These are phyloP conservation scores for Drosophila mimetica DNA, from an alignment of 2,888 invertebrate genomes.

Conservation along the genomic window DNA sequence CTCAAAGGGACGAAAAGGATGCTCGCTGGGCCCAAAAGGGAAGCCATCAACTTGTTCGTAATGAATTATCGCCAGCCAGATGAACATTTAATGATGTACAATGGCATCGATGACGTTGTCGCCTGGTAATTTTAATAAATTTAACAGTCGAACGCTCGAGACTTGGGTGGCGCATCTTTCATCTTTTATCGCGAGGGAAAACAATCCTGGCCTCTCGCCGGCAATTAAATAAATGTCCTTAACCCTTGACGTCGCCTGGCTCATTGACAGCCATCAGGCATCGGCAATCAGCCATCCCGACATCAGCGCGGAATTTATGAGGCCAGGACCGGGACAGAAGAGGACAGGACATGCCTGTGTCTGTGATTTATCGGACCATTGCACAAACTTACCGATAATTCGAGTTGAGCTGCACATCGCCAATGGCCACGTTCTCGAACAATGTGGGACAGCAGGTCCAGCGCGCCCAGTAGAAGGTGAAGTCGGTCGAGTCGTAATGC, in stretches of 20 bases:
- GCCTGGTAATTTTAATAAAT: conserved; percentile 76
- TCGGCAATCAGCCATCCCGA: conserved; percentile 38
- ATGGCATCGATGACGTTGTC: conserved; percentile 66
- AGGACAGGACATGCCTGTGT: conserved; percentile 43
- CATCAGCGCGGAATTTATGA: conserved; percentile 73
- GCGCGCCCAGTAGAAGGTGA: conserved; percentile 94
- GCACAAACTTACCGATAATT: conserved; percentile 90
- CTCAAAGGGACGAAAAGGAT: conserved; percentile 23
- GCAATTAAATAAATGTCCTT: conserved; percentile 77
- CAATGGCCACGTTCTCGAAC: conserved; percentile 96
- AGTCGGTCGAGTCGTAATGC: conserved; percentile 88
- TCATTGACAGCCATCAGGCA: conserved; percentile 71
- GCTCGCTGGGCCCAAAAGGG: neutral
- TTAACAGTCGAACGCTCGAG: conserved; percentile 69
- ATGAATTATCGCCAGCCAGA: conserved; percentile 78
- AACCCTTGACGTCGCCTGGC: conserved; percentile 41
- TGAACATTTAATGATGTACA: conserved; percentile 80
- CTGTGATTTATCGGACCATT: conserved; percentile 77
- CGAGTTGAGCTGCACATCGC: conserved; percentile 91
- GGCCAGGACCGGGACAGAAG: conserved; percentile 38
- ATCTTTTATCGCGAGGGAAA: conserved; percentile 71
- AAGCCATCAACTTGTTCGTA: conserved; percentile 53
- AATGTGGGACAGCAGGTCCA: conserved; percentile 89
- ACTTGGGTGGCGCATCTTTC: conserved; percentile 70
- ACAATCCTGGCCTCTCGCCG: conserved; percentile 54